Evolutionary conservation across 2,888 invertebrate genomes (phyloP), one percentile per base, ranked within the genome.

Genomic region (Neocrepidodera transversa): DNA sequence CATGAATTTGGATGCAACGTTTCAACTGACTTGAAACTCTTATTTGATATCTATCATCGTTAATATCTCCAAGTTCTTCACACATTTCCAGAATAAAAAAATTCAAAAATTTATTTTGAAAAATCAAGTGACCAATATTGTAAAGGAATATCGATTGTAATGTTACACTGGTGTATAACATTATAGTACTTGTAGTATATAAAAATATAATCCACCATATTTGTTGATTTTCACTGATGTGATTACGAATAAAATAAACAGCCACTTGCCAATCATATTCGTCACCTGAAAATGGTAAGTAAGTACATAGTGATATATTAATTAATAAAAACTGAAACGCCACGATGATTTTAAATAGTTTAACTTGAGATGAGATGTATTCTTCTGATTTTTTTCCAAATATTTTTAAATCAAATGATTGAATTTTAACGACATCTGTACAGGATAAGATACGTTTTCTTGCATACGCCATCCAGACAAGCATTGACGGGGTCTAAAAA

Each of bases 81-180:
- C 28, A 38, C 14, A 38, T 45, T 26, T 45, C 10, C 1, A 3
- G 11, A 16, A 45, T 26, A 45, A 28, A 26, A 8, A 45, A 26
- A 11, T 26, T 45, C 2, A 45, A 28, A 26, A 45, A 45, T 11
- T 26, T 16, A 8, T 28, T 10, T 14, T 45, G 45, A n/a, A 45
- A 26, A 26, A 45, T 18, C 45, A 45, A 16, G 16, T 45, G 45
- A 3, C 28, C 23, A 14, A 45, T 28, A 18, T 45, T 45, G 26
- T 45, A 45, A 17, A 38, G 6, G 8, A 7, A 38, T 17, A 17
- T 10, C 4, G 11, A 32, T 32, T 32, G 11, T 32, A 32, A 13
- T 32, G 13, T 2, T 2, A 32, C 1, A 11, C 3, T 6, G 3
- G 11, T 1, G 20, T n/a, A 42, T 4, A 18, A 42, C 6, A 20